Evolutionary conservation across 2,113 vertebrate species (phyloP).

Genomic region (Butorides virescens): DNA sequence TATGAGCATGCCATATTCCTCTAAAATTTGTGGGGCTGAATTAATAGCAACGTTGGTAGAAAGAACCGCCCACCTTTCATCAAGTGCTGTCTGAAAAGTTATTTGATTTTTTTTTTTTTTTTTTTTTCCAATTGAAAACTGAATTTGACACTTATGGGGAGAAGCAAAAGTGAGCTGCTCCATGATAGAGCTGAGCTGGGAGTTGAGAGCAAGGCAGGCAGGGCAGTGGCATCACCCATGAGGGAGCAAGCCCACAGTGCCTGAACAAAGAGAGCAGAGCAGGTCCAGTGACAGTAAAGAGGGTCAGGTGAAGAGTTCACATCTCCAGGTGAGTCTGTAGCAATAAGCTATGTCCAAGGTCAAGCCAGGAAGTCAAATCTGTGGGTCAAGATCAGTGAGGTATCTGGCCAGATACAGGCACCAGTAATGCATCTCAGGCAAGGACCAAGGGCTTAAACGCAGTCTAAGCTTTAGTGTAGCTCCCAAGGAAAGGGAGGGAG

Average conservation of each 20-base stretch:
- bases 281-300: background rate
- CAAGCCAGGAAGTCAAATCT: background rate
- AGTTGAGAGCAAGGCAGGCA: background rate
- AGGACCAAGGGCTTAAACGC: background rate
- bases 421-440: background rate
- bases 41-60: background rate
- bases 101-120: background rate
- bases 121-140: background rate
- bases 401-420: background rate
- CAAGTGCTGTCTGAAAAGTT: slow-evolving; percentile 14
- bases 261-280: background rate
- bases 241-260: background rate
- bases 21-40: background rate
- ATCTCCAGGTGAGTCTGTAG: background rate
- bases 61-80: slow-evolving; percentile 26
- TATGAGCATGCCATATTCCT: background rate
- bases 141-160: background rate
- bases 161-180: background rate
- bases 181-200: background rate
- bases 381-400: background rate
- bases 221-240: background rate
- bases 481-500: background rate
- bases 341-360: background rate
- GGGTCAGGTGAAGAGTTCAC: background rate
- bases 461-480: background rate